A percentile compares a stretch with the other conserved stretches of the same genome.
phyloP scores from a whole-genome alignment of 2,888 invertebrate species.

The Emmelina monodactyla region DNA sequence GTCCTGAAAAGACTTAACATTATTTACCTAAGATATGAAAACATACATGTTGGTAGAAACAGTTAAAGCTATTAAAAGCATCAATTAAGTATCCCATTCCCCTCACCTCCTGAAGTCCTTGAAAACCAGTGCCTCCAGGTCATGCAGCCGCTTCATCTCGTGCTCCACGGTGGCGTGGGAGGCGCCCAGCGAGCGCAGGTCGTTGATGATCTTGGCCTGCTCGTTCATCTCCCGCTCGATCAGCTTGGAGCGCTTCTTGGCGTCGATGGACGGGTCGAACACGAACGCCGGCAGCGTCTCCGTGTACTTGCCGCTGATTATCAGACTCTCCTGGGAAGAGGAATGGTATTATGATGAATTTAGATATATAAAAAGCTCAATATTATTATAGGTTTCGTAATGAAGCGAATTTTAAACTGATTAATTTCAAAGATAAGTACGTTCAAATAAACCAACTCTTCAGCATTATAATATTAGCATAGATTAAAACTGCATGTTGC shows the following conservation, averaged over 20 bases:
- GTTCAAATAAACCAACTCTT: too few relatives aligned
- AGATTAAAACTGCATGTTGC: too few relatives aligned
- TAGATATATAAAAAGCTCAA: too few relatives aligned
- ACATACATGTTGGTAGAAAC: too few relatives aligned
- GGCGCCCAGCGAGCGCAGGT: conserved; percentile 86
- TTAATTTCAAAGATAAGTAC: too few relatives aligned
- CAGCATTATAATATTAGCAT: too few relatives aligned
- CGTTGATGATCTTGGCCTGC: conserved; percentile 94
- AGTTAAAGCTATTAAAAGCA: too few relatives aligned
- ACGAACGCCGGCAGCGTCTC: conserved; percentile 85
- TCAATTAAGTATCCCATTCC: not conserved
- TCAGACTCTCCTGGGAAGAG: conserved; percentile 70
- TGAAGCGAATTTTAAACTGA: too few relatives aligned
- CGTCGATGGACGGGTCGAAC: conserved; percentile 80
- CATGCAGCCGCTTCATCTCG: conserved; percentile 90
- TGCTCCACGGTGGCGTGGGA: conserved; percentile 90
- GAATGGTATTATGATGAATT: too few relatives aligned
- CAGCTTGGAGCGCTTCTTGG: conserved; percentile 86
- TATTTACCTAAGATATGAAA: too few relatives aligned
- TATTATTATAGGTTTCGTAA: too few relatives aligned
- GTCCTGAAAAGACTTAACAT: too few relatives aligned
- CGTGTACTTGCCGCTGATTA: conserved; percentile 71
- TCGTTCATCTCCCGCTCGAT: conserved; percentile 98
- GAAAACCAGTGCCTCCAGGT: conserved; percentile 92
- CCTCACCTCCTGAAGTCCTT: conserved; percentile 84